Evolutionary conservation across 1,140 invertebrate genomes (phyloP).

Genomic region (Conus ventricosus): DNA sequence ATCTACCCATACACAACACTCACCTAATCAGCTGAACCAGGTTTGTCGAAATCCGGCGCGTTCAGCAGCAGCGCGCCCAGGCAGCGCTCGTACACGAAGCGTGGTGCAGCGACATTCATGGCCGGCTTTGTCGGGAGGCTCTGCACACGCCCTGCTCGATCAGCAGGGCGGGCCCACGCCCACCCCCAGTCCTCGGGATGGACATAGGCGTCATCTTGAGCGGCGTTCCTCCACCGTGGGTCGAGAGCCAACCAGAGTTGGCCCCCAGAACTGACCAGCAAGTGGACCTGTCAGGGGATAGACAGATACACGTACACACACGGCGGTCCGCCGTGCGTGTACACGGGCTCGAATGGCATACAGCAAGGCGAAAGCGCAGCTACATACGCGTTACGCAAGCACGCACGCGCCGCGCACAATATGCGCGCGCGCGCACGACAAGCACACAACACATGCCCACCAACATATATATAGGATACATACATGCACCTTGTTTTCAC

Average conservation of each 20-base stretch:
- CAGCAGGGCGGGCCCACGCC: conserved; percentile 62
- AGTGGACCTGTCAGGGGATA: conserved; percentile 45
- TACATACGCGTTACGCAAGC: too few relatives aligned
- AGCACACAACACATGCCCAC: too few relatives aligned
- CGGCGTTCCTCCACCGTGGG: conserved; percentile 57
- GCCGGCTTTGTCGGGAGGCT: conserved; percentile 57
- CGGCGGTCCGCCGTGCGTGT: not conserved
- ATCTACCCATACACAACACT: too few relatives aligned
- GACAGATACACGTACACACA: not conserved
- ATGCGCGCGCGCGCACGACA: too few relatives aligned
- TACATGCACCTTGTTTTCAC: too few relatives aligned
- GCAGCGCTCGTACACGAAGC: conserved; percentile 63
- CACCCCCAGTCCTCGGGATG: conserved; percentile 63
- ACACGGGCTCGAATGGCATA: too few relatives aligned
- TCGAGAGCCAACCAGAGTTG: conserved; percentile 62
- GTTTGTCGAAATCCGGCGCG: conserved; percentile 68
- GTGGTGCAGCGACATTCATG: conserved; percentile 68
- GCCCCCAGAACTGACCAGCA: conserved; percentile 61
- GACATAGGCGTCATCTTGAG: conserved; percentile 67
- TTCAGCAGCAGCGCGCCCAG: conserved; percentile 62
- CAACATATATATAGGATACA: too few relatives aligned
- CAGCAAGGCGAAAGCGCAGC: too few relatives aligned
- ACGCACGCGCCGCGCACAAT: too few relatives aligned
- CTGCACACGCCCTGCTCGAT: conserved; percentile 64
- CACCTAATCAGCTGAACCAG: conserved; percentile 57